Percentiles rank a stretch among this genome's conserved stretches.
Conservation (phyloP, 1,140 invertebrate species). For the Cydia amplana region DNA sequence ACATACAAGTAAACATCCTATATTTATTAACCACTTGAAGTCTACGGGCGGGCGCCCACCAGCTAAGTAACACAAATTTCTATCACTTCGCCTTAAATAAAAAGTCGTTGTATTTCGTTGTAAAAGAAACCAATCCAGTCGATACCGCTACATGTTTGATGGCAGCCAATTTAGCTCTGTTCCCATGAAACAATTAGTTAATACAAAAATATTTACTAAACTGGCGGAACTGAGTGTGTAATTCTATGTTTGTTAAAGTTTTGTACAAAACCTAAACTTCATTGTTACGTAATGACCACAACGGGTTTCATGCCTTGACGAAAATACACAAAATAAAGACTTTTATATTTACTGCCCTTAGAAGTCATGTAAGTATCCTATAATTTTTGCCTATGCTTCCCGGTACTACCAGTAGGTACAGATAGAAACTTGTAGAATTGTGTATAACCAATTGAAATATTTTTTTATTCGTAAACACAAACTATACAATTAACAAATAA, state of each 20-base stretch:
- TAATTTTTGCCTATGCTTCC: no score
- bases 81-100: constrained; percentile 46
- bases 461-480: no score
- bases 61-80: not conserved
- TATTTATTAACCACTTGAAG: no score
- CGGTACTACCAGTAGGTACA: no score
- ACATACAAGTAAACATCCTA: no score
- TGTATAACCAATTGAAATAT: no score
- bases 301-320: not conserved
- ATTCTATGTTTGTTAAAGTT: constrained; percentile 48
- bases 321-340: not conserved
- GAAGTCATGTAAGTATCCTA: no score
- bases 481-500: no score
- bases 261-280: not conserved
- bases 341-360: not conserved
- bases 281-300: not conserved
- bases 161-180: constrained; percentile 41
- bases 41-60: not conserved
- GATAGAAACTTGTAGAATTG: no score
- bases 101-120: constrained; percentile 48
- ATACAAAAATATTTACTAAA: constrained; percentile 46
- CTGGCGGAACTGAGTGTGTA: constrained; percentile 43
- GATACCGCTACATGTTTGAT: constrained; percentile 35
- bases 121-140: constrained; percentile 50
- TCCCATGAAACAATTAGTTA: constrained; percentile 48